Base-by-base conservation (phyloP, 1,140 invertebrate species). In the Bombus cullumanus region DNA sequence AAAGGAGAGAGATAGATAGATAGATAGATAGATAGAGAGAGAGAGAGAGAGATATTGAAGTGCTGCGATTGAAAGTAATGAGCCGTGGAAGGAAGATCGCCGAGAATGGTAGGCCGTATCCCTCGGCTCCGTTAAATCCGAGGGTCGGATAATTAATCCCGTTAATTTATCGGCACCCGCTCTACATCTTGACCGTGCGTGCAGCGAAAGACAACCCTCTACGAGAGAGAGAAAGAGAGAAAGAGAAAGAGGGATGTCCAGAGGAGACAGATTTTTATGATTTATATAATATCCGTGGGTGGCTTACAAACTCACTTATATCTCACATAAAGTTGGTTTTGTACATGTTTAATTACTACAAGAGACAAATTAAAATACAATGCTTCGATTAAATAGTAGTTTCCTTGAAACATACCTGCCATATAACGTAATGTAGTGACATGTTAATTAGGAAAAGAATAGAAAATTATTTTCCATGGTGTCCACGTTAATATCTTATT, bases 21-120 rank as follows among this genome's bases (percentile, higher is more conserved):
- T 25, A 73, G 76, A 66, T 0, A 47, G 15, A 22, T 6, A 12
- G 34, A 57, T 2, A 4, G 22, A 37, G 1, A 57, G 25, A 53
- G 25, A 59, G 34, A 73, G 80, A 69, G 86, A 74, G 81, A 82
- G 57, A 62, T 75, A 53, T 80, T 79, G 82, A 69, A 80, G 88
- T 77, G 86, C 88, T 78, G 57, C 92, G 94, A 95, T 95, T 95
- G 94, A 95, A 95, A 95, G 92, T 95, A 95, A 95, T 93, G 93
- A 94, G 91, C 92, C 91, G 89, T 92, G 66, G 88, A 82, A 83
- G 76, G 84, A 86, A 74, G 88, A 88, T 88, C 82, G 79, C 25
- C 83, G 73, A 68, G 85, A 80, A 81, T 80, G 75, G 71, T 68
- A 77, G 85, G 64, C 69, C 43, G 80, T 90, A 87, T 89, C 68